These are phyloP conservation scores for Hephaestus fuliginosus DNA, from an alignment of 2,797 vertebrate genomes.

Conservation along the genomic window DNA sequence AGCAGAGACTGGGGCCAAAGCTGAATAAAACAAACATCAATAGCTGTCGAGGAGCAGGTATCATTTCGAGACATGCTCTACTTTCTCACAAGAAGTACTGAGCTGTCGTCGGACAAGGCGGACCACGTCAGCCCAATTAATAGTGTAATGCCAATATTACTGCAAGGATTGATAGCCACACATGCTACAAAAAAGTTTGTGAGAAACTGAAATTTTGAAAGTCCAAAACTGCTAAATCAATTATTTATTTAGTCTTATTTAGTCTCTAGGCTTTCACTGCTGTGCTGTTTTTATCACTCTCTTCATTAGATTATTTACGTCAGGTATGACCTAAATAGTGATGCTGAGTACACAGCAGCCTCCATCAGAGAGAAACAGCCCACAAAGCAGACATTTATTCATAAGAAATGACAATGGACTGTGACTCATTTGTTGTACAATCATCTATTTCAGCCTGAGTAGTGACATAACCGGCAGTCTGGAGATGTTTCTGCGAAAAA, in stretches of 20 bases:
- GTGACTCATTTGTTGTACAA: constrained; percentile 39
- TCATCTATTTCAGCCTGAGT: constrained; percentile 1
- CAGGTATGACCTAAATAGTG: neutral
- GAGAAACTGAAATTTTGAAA: neutral
- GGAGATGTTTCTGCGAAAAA: neutral
- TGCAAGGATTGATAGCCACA: neutral
- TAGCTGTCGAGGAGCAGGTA: neutral
- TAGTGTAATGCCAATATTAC: neutral
- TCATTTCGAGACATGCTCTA: neutral
- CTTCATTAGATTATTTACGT: constrained; percentile 12
- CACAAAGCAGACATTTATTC: constrained; percentile 18
- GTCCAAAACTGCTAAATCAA: neutral
- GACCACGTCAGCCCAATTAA: neutral
- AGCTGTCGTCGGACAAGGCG: neutral
- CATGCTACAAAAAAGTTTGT: neutral
- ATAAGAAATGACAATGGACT: neutral
- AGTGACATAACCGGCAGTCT: constrained; percentile 18
- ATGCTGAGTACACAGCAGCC: neutral
- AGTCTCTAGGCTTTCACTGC: neutral
- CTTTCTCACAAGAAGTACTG: neutral
- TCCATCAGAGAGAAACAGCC: constrained; percentile 15
- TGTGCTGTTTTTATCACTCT: neutral
- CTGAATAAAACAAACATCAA: constrained; percentile 38
- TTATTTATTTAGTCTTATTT: neutral
- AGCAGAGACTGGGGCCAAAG: neutral